Base-by-base conservation (phyloP, 1,140 invertebrate genomes). In the Scaptomyza hsui region DNA sequence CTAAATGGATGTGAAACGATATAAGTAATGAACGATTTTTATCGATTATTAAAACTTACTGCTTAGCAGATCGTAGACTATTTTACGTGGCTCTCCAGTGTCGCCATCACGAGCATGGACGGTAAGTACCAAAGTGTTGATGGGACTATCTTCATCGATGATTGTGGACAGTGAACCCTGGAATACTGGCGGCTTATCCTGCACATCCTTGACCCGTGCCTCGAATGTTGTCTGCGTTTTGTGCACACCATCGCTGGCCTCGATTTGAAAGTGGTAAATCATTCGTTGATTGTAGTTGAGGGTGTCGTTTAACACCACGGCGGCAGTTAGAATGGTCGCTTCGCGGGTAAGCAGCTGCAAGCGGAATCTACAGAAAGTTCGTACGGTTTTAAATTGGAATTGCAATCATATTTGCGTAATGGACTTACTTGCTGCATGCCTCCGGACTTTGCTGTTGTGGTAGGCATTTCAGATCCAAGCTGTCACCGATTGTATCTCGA, bases 61-160 rank as follows among this genome's bases (percentile, higher is more conserved):
- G 57, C 94, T 95, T 13, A 97, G 92, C 24, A 97, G 92, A 76
- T 97, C 95, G 82, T 97, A 95, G 42, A 94, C 92, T 49, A 98
- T 94, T 80, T 94, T 94, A 26, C 97, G 93, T 0, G 97, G 96
- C 77, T 94, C 93, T 0, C 96, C 96, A 42, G 94, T 93, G 81
- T 98, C 97, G 0, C 96, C 96, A 90, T 98, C 97, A 42, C 94
- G 92, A 0, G 97, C 97, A 81, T 95, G 94, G 2, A 97, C 92
- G 1, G 94, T 95, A 91, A 97, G 94, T 1, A 96, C 96, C 9
- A 96, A 91, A 2, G 95, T 96, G n/a, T 97, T 97, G 47, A 98
- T 96, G 0, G 95, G 94, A 69, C 95, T 95, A 83, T 97, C 96
- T 91, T 98, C 97, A 18, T 93, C 92, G n/a, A 98, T 93, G 24